Conservation (phyloP, 1,140 invertebrate species). For the Drosophila pseudoananassae region DNA sequence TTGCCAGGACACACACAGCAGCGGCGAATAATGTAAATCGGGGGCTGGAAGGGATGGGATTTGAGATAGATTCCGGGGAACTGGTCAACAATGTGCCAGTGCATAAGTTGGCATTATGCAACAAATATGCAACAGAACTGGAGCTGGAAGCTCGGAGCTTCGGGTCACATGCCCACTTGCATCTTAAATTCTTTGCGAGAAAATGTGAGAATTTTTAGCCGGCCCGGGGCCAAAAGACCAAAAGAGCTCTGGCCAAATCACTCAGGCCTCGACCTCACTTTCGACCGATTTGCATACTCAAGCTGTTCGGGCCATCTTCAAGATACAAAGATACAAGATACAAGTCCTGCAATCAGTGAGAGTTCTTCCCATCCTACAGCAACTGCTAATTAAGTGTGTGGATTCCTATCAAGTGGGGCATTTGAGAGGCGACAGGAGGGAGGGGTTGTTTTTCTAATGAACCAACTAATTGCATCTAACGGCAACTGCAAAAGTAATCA, state of each 20-base stretch:
- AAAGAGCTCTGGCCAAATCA: slow-evolving; percentile 40
- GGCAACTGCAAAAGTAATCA: slow-evolving; percentile 81
- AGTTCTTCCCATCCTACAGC: background rate
- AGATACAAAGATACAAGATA: slow-evolving; percentile 30
- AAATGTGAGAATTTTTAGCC: slow-evolving; percentile 2
- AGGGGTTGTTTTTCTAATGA: slow-evolving; percentile 69
- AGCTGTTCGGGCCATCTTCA: slow-evolving; percentile 31
- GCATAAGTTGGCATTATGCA: slow-evolving; percentile 76
- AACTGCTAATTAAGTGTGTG: slow-evolving; percentile 78
- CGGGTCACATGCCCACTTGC: slow-evolving; percentile 40
- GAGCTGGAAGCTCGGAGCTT: slow-evolving; percentile 19
- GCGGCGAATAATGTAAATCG: slow-evolving; percentile 60
- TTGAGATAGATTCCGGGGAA: slow-evolving; percentile 43
- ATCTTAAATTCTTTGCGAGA: slow-evolving; percentile 39
- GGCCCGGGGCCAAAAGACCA: slow-evolving; percentile 23
- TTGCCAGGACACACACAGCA: slow-evolving; percentile 37
- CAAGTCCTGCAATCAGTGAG: slow-evolving; percentile 33
- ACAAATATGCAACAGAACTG: slow-evolving; percentile 70
- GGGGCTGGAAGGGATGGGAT: background rate
- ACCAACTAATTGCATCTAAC: slow-evolving; percentile 79
- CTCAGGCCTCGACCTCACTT: slow-evolving; percentile 28
- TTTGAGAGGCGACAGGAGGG: background rate
- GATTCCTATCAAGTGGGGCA: slow-evolving; percentile 62
- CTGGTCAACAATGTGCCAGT: slow-evolving; percentile 73
- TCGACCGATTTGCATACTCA: slow-evolving; percentile 41